Conservation (phyloP, 2,888 invertebrate species). For the Mesodorylaimus sp. region DNA sequence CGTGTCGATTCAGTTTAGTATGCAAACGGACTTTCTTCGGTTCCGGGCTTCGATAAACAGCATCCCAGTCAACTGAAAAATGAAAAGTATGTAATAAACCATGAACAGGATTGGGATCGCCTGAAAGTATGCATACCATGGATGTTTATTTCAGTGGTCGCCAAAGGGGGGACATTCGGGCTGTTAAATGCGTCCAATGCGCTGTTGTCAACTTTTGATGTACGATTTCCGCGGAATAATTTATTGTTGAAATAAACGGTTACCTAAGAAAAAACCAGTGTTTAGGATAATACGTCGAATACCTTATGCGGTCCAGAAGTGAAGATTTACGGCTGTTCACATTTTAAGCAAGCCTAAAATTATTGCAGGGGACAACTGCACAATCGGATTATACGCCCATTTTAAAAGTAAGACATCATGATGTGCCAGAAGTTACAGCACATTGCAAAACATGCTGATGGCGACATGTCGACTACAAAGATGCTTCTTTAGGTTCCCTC, state of each 20-base stretch:
- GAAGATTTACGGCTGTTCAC: too few relatives aligned
- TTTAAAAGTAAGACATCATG: not conserved
- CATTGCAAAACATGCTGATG: not conserved
- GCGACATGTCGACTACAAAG: not conserved
- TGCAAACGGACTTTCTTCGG: conserved; percentile 52
- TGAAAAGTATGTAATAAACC: not conserved
- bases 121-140: conserved; percentile 37
- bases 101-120: not conserved
- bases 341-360: too few relatives aligned
- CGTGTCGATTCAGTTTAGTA: conserved; percentile 56
- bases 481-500: not conserved
- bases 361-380: not conserved
- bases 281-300: not conserved
- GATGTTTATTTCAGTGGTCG: conserved; percentile 58
- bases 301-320: not conserved
- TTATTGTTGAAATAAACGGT: conserved; percentile 69
- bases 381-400: not conserved
- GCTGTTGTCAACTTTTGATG: conserved; percentile 48
- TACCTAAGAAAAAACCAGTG: conserved; percentile 23
- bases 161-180: conserved; percentile 65
- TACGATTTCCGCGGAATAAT: conserved; percentile 70
- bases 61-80: conserved; percentile 44
- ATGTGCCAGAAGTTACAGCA: not conserved
- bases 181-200: conserved; percentile 62
- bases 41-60: conserved; percentile 44